Evolutionary conservation across 2,888 invertebrate genomes (phyloP).

Genomic region (Nomada lathburiana): DNA sequence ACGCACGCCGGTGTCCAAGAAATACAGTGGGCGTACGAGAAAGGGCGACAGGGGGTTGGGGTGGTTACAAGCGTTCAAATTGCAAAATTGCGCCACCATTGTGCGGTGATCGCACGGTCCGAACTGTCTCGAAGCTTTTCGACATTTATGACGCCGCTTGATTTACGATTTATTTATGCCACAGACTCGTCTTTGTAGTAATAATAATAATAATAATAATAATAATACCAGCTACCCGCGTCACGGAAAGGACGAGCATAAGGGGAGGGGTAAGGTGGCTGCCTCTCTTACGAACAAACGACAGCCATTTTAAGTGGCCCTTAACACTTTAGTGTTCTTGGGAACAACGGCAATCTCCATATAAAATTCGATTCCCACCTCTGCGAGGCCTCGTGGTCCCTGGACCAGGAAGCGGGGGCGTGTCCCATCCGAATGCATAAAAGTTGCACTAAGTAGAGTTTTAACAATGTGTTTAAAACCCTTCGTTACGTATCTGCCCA

Average conservation of each 20-base stretch:
- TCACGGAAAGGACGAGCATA: conserved; percentile 26
- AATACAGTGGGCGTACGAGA: conserved; percentile 45
- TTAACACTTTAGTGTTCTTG: conserved; percentile 78
- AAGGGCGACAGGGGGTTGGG: conserved; percentile 18
- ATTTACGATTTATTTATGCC: conserved; percentile 84
- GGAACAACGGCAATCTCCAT: conserved; percentile 78
- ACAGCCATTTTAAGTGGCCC: conserved; percentile 79
- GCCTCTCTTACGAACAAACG: conserved; percentile 81
- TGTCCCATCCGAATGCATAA: conserved; percentile 65
- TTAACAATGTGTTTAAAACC: conserved; percentile 70
- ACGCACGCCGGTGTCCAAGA: not conserved
- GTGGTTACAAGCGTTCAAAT: conserved; percentile 66
- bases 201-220: conserved; percentile 81
- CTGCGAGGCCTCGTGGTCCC: conserved; percentile 31
- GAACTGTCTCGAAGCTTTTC: conserved; percentile 80
- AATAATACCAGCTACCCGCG: conserved; percentile 71
- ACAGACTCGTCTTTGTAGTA: conserved; percentile 80
- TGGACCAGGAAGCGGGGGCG: conserved; percentile 64
- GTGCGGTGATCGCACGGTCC: conserved; percentile 73
- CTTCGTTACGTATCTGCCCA: conserved; percentile 28
- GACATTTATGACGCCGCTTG: conserved; percentile 80
- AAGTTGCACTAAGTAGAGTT: conserved; percentile 65
- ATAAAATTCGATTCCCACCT: conserved; percentile 75
- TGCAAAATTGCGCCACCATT: conserved; percentile 68
- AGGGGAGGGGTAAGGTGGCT: conserved; percentile 61